Evolutionary conservation across 1,140 invertebrate genomes (phyloP).

Genomic region (Tetramorium parvispinum): DNA sequence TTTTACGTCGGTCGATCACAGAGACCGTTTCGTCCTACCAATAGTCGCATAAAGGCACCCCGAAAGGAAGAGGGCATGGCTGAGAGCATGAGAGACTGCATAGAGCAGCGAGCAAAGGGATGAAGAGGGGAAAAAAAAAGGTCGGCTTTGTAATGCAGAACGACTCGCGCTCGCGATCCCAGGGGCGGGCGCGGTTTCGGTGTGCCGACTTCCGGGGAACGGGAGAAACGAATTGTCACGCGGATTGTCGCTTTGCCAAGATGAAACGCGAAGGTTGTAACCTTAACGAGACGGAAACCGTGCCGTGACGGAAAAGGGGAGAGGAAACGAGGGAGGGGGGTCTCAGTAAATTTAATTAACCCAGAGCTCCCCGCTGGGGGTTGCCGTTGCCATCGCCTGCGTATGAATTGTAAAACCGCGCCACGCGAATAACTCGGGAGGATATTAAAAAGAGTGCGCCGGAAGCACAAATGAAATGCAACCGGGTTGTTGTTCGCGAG

Average conservation of each 20-base stretch:
- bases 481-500: not conserved
- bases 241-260: slow-evolving; percentile 56
- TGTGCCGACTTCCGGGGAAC: slow-evolving; percentile 38
- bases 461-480: slow-evolving; percentile 43
- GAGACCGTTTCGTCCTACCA: slow-evolving; percentile 13
- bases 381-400: not conserved
- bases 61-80: slow-evolving; percentile 20
- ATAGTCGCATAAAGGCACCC: slow-evolving; percentile 35
- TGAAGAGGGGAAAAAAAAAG: not conserved
- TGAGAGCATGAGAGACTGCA: not conserved
- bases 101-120: not conserved
- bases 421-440: slow-evolving; percentile 48
- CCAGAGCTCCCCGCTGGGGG: slow-evolving; percentile 28
- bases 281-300: slow-evolving; percentile 56
- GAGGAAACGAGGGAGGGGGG: not conserved
- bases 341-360: slow-evolving; percentile 28
- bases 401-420: slow-evolving; percentile 65
- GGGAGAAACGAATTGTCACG: slow-evolving; percentile 57
- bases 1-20: slow-evolving; percentile 54
- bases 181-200: slow-evolving; percentile 26
- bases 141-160: slow-evolving; percentile 54
- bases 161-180: slow-evolving; percentile 18
- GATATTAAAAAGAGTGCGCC: slow-evolving; percentile 57
- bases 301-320: slow-evolving; percentile 2
- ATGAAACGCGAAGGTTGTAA: slow-evolving; percentile 61